A percentile compares a stretch with the other conserved stretches of the same genome.
Evolutionary conservation across 2,113 vertebrate genomes (phyloP).

Genomic region (Pygoscelis antarcticus): DNA sequence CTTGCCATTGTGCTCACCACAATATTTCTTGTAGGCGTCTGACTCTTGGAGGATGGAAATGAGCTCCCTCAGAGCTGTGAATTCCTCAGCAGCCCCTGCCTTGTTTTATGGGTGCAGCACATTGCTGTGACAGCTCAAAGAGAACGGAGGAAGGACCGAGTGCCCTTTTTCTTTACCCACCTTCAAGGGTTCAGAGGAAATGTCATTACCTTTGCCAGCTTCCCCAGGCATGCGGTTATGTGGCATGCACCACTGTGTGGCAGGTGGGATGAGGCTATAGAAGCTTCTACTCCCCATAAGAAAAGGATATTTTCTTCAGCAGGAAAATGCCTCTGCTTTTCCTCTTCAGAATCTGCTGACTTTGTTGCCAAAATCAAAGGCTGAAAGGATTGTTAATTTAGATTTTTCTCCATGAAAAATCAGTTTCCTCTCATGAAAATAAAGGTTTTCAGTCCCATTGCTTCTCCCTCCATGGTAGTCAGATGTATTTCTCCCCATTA

Average conservation of each 20-base stretch:
- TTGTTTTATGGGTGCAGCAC: neutral
- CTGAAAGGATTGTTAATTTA: neutral
- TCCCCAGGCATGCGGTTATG: neutral
- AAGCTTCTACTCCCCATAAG: neutral
- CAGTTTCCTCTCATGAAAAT: neutral
- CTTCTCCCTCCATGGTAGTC: neutral
- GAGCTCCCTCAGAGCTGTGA: neutral
- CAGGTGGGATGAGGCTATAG: neutral
- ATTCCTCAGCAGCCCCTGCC: neutral
- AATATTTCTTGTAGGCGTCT: neutral
- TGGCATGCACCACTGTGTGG: neutral
- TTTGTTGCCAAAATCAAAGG: neutral
- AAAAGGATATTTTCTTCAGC: neutral
- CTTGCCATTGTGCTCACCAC: neutral
- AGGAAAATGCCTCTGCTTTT: neutral
- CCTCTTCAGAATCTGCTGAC: neutral
- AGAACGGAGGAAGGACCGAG: neutral
- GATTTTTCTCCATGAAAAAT: neutral
- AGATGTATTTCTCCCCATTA: neutral
- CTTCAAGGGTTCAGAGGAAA: neutral
- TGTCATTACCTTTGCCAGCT: neutral
- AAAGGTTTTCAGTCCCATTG: neutral
- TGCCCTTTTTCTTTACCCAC: slow-evolving; percentile 18
- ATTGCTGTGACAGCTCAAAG: neutral
- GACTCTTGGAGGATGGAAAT: neutral